Conservation (phyloP, 2,113 vertebrate genomes). For the Toxotes jaculatrix region DNA sequence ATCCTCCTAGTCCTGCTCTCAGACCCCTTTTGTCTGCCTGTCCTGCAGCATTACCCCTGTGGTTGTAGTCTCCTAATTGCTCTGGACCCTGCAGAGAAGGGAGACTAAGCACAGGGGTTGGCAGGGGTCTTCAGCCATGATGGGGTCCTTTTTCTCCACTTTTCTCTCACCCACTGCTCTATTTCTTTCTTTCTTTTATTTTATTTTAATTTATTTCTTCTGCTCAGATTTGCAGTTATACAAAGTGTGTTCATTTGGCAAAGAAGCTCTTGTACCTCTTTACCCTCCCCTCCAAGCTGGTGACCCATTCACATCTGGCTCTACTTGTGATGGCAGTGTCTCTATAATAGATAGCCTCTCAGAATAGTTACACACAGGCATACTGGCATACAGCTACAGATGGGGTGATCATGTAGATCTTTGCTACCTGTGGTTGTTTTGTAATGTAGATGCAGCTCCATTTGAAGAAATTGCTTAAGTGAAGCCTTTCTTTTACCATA, state of each 20-base stretch:
- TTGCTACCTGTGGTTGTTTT: conserved; percentile 9
- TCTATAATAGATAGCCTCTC: conserved; percentile 4
- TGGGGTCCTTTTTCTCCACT: conserved; percentile 8
- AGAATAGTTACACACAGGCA: not conserved
- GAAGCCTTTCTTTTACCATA: not conserved
- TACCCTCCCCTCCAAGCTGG: conserved; percentile 1
- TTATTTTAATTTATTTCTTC: conserved; percentile 17
- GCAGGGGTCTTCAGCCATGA: conserved; percentile 58
- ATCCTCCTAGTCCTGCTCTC: conserved; percentile 57
- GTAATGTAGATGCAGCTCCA: not conserved
- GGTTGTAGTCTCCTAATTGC: conserved; percentile 82
- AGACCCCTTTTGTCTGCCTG: conserved; percentile 81
- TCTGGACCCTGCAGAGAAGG: conserved; percentile 73
- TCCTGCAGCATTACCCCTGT: conserved; percentile 80
- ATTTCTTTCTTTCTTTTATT: conserved; percentile 28
- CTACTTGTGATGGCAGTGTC: conserved; percentile 14
- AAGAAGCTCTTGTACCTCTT: conserved; percentile 47
- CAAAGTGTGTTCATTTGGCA: conserved; percentile 75
- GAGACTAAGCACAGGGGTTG: conserved; percentile 54
- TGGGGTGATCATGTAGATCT: not conserved
- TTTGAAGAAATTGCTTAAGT: not conserved
- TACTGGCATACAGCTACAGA: not conserved
- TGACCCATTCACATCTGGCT: conserved; percentile 52
- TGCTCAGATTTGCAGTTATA: conserved; percentile 63
- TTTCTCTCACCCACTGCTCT: conserved; percentile 6